These are phyloP conservation scores for Tanaodytes sp. DNA, from an alignment of 2,888 invertebrate genomes.

Conservation along the genomic window DNA sequence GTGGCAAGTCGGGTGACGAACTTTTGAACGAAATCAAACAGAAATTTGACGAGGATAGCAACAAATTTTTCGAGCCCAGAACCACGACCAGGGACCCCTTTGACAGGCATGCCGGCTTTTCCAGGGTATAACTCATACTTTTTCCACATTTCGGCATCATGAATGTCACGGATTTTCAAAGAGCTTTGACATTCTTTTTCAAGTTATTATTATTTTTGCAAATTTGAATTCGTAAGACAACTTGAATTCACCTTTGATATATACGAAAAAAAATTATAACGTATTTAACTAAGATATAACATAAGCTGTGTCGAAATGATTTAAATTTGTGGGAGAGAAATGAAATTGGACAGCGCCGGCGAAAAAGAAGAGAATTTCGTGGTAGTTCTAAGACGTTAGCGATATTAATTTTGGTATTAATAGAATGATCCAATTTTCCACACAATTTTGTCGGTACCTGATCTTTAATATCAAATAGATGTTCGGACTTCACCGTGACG, in stretches of 20 bases:
- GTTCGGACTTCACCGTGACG: too few species aligned
- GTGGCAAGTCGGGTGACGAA: constrained; percentile 68
- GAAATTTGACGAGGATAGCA: constrained; percentile 65
- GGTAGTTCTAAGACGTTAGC: constrained; percentile 1
- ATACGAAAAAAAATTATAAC: too few species aligned
- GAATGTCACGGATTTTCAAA: too few species aligned
- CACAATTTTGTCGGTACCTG: too few species aligned
- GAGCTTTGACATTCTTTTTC: too few species aligned
- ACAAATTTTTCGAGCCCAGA: constrained; percentile 65
- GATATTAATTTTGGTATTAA: constrained; percentile 60
- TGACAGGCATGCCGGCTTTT: constrained; percentile 64
- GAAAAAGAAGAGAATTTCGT: neutral
- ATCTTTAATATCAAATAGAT: too few species aligned
- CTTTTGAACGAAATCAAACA: constrained; percentile 67
- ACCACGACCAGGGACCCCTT: constrained; percentile 61
- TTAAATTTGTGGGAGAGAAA: too few species aligned
- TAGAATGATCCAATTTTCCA: constrained; percentile 61
- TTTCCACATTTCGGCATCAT: too few species aligned
- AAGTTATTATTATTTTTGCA: too few species aligned
- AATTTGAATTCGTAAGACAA: too few species aligned
- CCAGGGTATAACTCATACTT: constrained; percentile 61
- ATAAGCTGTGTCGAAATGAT: too few species aligned
- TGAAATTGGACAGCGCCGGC: neutral
- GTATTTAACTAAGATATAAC: neutral
- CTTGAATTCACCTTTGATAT: too few species aligned